Percentiles rank a stretch among this genome's conserved stretches.
phyloP scores from a whole-genome alignment of 2,888 invertebrate genomes.

The Ectemnius continuus region DNA sequence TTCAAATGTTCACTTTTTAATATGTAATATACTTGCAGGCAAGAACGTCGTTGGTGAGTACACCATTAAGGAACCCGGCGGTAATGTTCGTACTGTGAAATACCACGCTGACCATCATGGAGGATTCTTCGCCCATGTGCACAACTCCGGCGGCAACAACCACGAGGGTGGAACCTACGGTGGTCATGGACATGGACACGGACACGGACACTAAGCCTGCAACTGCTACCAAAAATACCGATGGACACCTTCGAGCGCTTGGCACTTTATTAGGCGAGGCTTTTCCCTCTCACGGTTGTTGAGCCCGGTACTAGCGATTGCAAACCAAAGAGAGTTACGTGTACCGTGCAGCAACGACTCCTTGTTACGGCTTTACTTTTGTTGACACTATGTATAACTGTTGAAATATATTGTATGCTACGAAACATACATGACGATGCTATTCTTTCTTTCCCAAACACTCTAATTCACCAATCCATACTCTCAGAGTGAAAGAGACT shows the following conservation, averaged over 20 bases:
- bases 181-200: slow-evolving; percentile 50
- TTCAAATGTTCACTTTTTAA: too few relatives aligned
- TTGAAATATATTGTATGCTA: slow-evolving; percentile 1
- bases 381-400: background rate
- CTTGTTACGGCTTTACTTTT: background rate
- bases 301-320: background rate
- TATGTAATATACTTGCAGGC: slow-evolving; percentile 51
- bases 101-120: slow-evolving; percentile 74
- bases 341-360: background rate
- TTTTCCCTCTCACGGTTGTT: background rate
- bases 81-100: slow-evolving; percentile 72
- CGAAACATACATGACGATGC: too few relatives aligned
- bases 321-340: background rate
- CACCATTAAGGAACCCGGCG: slow-evolving; percentile 76
- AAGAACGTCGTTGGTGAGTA: slow-evolving; percentile 75
- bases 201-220: slow-evolving; percentile 6
- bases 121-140: slow-evolving; percentile 76
- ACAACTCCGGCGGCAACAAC: slow-evolving; percentile 73
- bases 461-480: background rate
- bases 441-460: background rate
- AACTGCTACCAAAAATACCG: slow-evolving; percentile 12
- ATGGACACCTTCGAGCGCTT: background rate
- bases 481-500: too few relatives aligned
- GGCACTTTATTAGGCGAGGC: slow-evolving; percentile 5
- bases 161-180: slow-evolving; percentile 72